Evolutionary conservation across 1,140 invertebrate genomes (phyloP), one percentile per base, ranked within the genome.

Genomic region (Caenorhabditis briggsae): DNA sequence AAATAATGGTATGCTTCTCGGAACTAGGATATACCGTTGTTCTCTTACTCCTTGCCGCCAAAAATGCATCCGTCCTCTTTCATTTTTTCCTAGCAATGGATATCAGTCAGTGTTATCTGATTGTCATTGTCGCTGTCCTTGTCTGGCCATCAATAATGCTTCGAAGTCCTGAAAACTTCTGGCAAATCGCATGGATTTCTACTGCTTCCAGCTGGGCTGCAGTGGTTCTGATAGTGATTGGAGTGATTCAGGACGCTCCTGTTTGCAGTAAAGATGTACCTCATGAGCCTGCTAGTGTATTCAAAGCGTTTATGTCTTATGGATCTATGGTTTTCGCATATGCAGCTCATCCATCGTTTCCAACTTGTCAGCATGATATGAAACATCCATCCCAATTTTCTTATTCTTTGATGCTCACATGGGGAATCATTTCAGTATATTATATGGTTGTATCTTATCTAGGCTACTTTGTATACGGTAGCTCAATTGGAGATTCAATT

Each of bases 191-290:
- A 25, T 61, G 59, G 59, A 8, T 61, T 2, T 61, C 59, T 7
- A 61, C 59, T 25, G 59, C 59, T 25, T 61, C 59, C 23, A 61
- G 59, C 25, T 61, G 59, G 59, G 59, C 59, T 25, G 59, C 59
- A 25, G 59, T 61, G 6, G 59, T 61, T 61, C 25, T 61, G n/a
- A 61, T 61, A 20, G 59, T 61, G 20, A 61, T 61, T 25, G 59
- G 59, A 25, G 59, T 61, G 7, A 23, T 61, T 25, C 59, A 61
- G 20, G 59, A 61, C 5, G 23, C 59, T 25, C 59, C 59, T 11
- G n/a, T 20, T 61, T 61, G 59, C 25, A 9, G 23, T 23, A 12
- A 25, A 12, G 20, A 61, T 23, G 59, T 61, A 11, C 59, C 20
- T 12, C 23, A 61, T 61, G 59, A 61, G 12, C 59, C 59, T 33